Evolutionary conservation across 1,140 invertebrate genomes (phyloP).

Genomic region (Drosophila lacertosa): DNA sequence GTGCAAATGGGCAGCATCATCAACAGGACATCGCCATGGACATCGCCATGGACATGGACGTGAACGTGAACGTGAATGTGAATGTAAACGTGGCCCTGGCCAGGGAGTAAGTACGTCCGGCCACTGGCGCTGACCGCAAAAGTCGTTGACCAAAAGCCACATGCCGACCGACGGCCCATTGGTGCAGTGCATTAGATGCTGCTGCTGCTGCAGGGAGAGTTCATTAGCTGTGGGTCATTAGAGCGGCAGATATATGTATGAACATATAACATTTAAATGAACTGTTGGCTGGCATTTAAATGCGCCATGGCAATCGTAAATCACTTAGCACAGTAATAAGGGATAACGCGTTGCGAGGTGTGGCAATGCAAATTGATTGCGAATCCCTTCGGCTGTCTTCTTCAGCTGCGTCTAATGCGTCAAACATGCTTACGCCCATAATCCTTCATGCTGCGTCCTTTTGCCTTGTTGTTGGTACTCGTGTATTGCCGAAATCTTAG

Average conservation of each 20-base stretch:
- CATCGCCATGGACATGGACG: constrained; percentile 14
- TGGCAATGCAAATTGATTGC: constrained; percentile 64
- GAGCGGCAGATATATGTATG: constrained; percentile 17
- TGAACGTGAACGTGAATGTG: too few relatives aligned
- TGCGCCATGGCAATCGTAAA: constrained; percentile 42
- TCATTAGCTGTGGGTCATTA: constrained; percentile 73
- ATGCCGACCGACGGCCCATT: background rate
- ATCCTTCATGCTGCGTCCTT: constrained; percentile 75
- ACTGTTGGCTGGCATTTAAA: constrained; percentile 39
- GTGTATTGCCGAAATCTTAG: constrained; percentile 66
- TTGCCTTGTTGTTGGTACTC: constrained; percentile 3
- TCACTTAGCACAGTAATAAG: constrained; percentile 36
- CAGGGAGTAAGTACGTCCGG: constrained; percentile 29
- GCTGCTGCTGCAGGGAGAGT: constrained; percentile 40
- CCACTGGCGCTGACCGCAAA: constrained; percentile 55
- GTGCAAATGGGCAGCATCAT: constrained; percentile 69
- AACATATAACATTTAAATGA: constrained; percentile 65
- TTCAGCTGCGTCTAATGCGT: constrained; percentile 68
- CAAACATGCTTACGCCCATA: constrained; percentile 80
- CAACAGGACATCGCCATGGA: constrained; percentile 30
- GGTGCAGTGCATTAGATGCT: constrained; percentile 61
- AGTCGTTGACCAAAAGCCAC: constrained; percentile 63
- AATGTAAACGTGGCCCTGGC: too few relatives aligned
- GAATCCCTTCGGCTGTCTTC: background rate
- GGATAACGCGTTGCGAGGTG: constrained; percentile 20